phyloP scores from a whole-genome alignment of 1,140 invertebrate genomes.

The Hyles vespertilio region DNA sequence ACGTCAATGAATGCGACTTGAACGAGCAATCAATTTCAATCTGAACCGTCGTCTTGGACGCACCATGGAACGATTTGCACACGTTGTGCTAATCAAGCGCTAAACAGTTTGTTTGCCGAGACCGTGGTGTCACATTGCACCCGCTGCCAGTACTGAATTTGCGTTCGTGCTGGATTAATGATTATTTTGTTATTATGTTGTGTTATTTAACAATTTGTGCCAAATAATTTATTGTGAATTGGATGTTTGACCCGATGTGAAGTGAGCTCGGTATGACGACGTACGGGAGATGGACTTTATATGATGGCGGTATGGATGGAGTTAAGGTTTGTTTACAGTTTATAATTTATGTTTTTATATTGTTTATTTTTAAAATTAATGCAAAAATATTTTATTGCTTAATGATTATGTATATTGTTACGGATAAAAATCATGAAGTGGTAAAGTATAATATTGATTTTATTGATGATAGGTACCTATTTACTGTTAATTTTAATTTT shows the following conservation, averaged over 20 bases:
- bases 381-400: too few relatives aligned
- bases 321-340: conserved; percentile 46
- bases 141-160: conserved; percentile 33
- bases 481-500: too few relatives aligned
- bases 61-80: conserved; percentile 55
- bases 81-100: conserved; percentile 69
- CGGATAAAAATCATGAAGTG: too few relatives aligned
- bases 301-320: conserved; percentile 46
- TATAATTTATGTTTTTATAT: neutral
- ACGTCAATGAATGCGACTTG: conserved; percentile 56
- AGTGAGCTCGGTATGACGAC: conserved; percentile 43
- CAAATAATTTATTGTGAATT: neutral
- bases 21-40: conserved; percentile 68
- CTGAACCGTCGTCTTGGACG: conserved; percentile 29
- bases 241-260: conserved; percentile 15
- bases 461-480: too few relatives aligned
- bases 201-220: conserved; percentile 10
- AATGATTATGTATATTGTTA: too few relatives aligned
- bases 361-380: neutral
- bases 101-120: conserved; percentile 58
- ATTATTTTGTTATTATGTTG: conserved; percentile 13
- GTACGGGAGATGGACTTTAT: conserved; percentile 64
- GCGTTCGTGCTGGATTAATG: conserved; percentile 31
- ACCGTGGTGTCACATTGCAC: conserved; percentile 43
- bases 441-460: too few relatives aligned